Evolutionary conservation across 2,888 invertebrate genomes (phyloP).

Genomic region (Ophion costatus): DNA sequence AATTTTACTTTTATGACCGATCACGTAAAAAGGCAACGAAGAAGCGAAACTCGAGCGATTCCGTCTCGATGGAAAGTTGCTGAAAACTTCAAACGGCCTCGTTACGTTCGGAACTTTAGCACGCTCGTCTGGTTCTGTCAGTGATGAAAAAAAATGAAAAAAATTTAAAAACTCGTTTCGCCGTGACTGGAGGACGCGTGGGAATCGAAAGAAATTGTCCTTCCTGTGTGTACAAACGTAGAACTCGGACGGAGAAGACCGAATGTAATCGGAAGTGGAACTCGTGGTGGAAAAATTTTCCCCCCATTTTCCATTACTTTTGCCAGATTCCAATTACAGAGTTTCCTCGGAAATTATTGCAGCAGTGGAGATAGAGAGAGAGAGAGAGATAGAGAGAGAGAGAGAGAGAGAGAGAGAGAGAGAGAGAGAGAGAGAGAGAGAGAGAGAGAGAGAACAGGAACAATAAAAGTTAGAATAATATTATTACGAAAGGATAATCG

Average conservation of each 20-base stretch:
- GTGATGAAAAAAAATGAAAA: background rate
- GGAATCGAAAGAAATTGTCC: conserved; percentile 32
- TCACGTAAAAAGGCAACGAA: too few species aligned
- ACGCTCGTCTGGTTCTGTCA: conserved; percentile 13
- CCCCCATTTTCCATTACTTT: conserved; percentile 6
- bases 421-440: too few species aligned
- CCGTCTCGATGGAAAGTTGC: background rate
- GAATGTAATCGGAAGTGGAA: conserved; percentile 69
- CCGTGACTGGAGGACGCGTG: background rate
- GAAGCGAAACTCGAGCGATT: background rate
- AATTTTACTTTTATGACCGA: too few species aligned
- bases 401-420: too few species aligned
- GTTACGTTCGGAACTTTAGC: background rate
- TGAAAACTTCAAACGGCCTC: background rate
- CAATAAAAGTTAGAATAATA: conserved; percentile 1
- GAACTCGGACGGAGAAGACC: conserved; percentile 43
- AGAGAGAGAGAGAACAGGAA: conserved; percentile 11
- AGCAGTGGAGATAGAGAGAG: background rate
- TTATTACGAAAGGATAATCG: background rate
- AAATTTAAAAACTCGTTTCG: conserved; percentile 1
- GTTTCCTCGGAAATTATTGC: conserved; percentile 35
- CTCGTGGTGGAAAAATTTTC: conserved; percentile 65
- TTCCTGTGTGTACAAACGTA: conserved; percentile 35
- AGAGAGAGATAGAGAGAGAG: too few species aligned
- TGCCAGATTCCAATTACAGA: conserved; percentile 35